Percentiles rank a stretch among this genome's conserved stretches.
Evolutionary conservation across 2,113 vertebrate genomes (phyloP).

Genomic region (Prochilodus magdalenae): DNA sequence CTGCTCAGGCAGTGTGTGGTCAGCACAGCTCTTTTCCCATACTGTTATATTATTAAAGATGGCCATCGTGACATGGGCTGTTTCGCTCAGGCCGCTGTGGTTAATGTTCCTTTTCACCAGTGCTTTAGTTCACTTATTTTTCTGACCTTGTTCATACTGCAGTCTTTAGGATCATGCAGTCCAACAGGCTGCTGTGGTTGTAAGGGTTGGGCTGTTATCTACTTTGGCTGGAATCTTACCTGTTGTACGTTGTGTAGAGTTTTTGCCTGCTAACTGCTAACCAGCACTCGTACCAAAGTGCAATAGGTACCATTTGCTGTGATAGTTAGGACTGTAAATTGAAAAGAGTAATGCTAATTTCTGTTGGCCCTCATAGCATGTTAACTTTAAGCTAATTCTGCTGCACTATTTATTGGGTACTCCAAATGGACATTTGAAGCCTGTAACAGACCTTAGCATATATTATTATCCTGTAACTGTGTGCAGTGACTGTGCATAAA

Average conservation of each 20-base stretch:
- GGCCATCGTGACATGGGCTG: constrained; percentile 30
- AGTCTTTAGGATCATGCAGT: background rate
- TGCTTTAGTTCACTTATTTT: background rate
- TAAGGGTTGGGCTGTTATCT: background rate
- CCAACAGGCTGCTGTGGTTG: background rate
- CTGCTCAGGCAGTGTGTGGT: constrained; percentile 66
- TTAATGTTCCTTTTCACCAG: background rate
- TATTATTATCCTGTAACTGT: too few relatives aligned
- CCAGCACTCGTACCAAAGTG: background rate
- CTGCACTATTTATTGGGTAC: too few relatives aligned
- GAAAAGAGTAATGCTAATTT: too few relatives aligned
- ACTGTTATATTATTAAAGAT: constrained; percentile 47
- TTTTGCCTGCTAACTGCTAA: background rate
- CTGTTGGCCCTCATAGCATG: too few relatives aligned
- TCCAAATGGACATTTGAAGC: too few relatives aligned
- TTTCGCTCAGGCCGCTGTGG: constrained; percentile 1
- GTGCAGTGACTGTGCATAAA: too few relatives aligned
- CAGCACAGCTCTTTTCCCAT: constrained; percentile 43
- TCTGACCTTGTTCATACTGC: background rate
- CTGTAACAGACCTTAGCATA: too few relatives aligned
- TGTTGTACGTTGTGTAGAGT: background rate
- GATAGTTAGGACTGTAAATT: background rate
- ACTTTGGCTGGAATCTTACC: background rate
- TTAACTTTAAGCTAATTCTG: too few relatives aligned
- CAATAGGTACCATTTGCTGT: background rate